Evolutionary conservation across 2,888 invertebrate genomes (phyloP).

Genomic region (Crioceris asparagi): DNA sequence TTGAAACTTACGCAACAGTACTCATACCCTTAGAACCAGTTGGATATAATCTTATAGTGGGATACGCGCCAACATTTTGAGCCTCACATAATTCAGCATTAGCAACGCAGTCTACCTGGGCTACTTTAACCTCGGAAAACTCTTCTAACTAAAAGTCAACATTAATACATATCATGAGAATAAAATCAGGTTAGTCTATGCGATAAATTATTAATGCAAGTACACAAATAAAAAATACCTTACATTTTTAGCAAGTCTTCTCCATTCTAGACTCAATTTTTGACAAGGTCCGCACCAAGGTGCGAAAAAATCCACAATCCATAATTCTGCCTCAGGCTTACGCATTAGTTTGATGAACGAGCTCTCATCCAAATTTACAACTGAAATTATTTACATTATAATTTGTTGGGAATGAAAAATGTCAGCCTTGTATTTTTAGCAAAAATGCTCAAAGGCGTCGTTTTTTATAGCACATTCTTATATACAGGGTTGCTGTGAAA

Average conservation of each 20-base stretch:
- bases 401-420: too few relatives aligned
- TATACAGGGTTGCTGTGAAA: too few relatives aligned
- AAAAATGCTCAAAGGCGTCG: too few relatives aligned
- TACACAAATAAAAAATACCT: too few relatives aligned
- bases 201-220: not conserved
- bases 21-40: constrained; percentile 41
- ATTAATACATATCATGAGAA: constrained; percentile 6
- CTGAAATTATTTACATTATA: too few relatives aligned
- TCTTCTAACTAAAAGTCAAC: constrained; percentile 33
- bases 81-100: constrained; percentile 45
- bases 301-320: constrained; percentile 62
- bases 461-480: too few relatives aligned
- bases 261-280: constrained; percentile 55
- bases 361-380: constrained; percentile 44
- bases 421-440: too few relatives aligned
- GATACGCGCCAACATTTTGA: constrained; percentile 54
- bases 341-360: constrained; percentile 45
- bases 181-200: not conserved
- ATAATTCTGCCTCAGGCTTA: constrained; percentile 45
- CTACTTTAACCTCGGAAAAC: constrained; percentile 45
- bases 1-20: constrained; percentile 42
- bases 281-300: constrained; percentile 70
- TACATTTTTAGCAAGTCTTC: constrained; percentile 49
- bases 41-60: constrained; percentile 58
- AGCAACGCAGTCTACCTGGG: constrained; percentile 55